Base-by-base conservation (phyloP, 2,113 vertebrate species). In the Herpetotheres cachinnans region DNA sequence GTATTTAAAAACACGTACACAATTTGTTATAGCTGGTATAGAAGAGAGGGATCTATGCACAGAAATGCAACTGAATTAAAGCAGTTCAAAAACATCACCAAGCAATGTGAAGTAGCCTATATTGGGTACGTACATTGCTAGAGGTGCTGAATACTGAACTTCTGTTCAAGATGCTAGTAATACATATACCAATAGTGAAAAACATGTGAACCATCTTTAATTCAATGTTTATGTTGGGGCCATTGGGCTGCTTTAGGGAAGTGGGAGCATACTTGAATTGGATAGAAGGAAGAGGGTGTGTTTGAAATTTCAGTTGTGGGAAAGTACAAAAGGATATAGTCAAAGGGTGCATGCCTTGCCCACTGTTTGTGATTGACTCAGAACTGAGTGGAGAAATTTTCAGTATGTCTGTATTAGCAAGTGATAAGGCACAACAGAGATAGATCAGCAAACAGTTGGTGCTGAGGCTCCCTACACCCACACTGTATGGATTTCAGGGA, bases 31-130 rank as follows among this genome's bases (percentile, higher is more conserved):
- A 72, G 21, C 27, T 65, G 7, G 8, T 67, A 73, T 6, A 73
- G 13, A 81, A 80, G 32, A 59, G 8, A 55, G 8, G 62, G 4
- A 71, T 34, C 21, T 32, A 25, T 1, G 2, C 25, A 52, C 14
- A 65, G 36, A 90, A 86, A 80, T 34, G 54, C 9, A 83, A 40
- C 1, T 8, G 12, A 70, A 80, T 66, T 70, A 77, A 72, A 89
- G 30, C 11, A 56, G 12, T 36, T 61, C 8, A 50, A 65, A 92
- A 56, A 11, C 3, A 11, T 19, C 20, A 72, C 2, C 4, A 79
- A 89, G 20, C 34, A 80, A 30, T 21, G 1, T 0, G 0, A 80
- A 76, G 17, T 7, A 63, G 38, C 27, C 25, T 72, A 0, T 47
- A n/a, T 1, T 49, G 11, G 13, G 10, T 63, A 55, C 21, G 4